Base-by-base conservation (phyloP, 2,888 invertebrate species). In the Ariolimax columbianus region DNA sequence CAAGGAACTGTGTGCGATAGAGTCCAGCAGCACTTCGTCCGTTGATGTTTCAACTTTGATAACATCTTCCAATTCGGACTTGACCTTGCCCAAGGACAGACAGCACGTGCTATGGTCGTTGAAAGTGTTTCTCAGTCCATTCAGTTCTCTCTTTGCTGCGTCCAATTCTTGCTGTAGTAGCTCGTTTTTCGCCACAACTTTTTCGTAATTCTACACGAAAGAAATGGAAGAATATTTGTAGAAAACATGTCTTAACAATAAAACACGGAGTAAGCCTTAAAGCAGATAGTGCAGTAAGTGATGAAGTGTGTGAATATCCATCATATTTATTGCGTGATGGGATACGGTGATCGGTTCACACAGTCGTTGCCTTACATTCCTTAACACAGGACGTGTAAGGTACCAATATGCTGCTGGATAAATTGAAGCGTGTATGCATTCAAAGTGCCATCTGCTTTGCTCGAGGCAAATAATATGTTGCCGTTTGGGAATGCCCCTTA, bases 131-230 rank as follows among this genome's bases (percentile, higher is more conserved):
- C 33, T 66, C 17, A 80, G 80, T 63, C 19, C 33, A 9, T 70
- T 66, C 33, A 66, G 51, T 30, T 80, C 68, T 51, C 47, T 30
- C 36, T 33, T 47, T 4, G 63, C 30, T 23, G 23, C 36, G 55
- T 77, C 47, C 43, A 83, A 33, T 51, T 83, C 83, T 68, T 77
- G 43, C 6, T 33, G 68, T 6, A 83, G 66, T 17, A 47, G 68
- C n/a, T 36, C 17, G 77, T 83, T 83, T n/a, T 47, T 59, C 14
- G 63, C 19, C 9, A 77, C 40, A 1, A 83, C 73, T 47, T 77
- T 66, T 30, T 83, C 83, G 26, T 77, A 77, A 51, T 77, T 83
- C 83, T 83, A 38, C 38, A 40, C 9, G 51, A 38, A 36, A 72
- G 33, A 73, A 36, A 73, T 43, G 19, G 66, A 73, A 73, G 36